Conservation (phyloP, 2,888 invertebrate species). For the Aplocera efformata region DNA sequence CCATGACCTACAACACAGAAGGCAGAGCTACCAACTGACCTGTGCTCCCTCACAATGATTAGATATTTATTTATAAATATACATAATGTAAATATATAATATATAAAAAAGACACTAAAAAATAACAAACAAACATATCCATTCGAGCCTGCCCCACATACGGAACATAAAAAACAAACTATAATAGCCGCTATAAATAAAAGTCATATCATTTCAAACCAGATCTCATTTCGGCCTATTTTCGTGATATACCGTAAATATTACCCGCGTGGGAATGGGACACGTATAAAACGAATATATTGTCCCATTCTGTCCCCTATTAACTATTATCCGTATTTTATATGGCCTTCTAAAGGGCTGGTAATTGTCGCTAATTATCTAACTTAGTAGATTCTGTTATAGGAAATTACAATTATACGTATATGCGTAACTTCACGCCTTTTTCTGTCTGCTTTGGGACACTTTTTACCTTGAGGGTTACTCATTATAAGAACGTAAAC, state of each 20-base stretch:
- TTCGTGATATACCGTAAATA: constrained; percentile 46
- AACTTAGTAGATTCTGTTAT: not conserved
- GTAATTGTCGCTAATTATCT: constrained; percentile 14
- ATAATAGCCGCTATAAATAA: constrained; percentile 44
- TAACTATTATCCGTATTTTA: constrained; percentile 42
- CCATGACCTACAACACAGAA: no score
- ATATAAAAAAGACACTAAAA: no score
- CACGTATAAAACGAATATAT: constrained; percentile 60
- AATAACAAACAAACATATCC: constrained; percentile 21
- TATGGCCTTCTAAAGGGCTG: constrained; percentile 11
- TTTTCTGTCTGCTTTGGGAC: no score
- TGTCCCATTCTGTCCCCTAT: constrained; percentile 49
- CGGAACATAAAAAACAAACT: constrained; percentile 24
- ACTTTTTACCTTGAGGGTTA: no score
- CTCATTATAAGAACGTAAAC: no score
- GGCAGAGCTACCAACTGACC: no score
- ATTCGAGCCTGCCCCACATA: constrained; percentile 17
- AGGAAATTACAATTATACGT: no score
- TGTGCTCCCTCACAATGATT: no score
- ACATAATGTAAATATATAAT: no score
- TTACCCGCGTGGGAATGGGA: constrained; percentile 40
- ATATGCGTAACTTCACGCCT: no score
- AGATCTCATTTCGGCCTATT: constrained; percentile 44
- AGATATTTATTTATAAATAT: no score
- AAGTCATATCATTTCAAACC: constrained; percentile 41